A percentile compares a stretch with the other conserved stretches of the same genome.
These are phyloP conservation scores for Shinisaurus crocodilurus DNA, from an alignment of 2,113 vertebrate genomes.

Conservation along the genomic window DNA sequence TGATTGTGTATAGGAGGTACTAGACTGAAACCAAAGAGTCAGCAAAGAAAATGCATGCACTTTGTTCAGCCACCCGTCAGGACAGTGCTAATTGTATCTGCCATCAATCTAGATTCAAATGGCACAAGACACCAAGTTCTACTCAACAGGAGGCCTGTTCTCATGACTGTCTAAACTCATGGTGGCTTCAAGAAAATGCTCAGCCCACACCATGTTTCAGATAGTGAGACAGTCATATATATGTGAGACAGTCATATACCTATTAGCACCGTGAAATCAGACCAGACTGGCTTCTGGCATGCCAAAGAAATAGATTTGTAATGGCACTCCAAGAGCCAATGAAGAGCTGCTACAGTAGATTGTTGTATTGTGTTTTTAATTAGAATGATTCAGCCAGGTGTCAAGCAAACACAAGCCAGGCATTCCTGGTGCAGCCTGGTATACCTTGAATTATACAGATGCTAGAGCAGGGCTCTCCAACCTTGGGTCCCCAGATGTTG, in stretches of 20 bases:
- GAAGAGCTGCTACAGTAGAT: too few relatives aligned
- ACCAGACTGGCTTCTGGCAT: not conserved
- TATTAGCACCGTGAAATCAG: not conserved
- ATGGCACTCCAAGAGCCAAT: not conserved
- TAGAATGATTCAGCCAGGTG: not conserved
- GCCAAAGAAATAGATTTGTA: not conserved
- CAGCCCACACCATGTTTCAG: not conserved
- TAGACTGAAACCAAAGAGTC: not conserved
- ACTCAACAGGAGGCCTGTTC: not conserved
- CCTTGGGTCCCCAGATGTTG: too few relatives aligned
- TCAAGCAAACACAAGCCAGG: not conserved
- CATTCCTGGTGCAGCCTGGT: not conserved
- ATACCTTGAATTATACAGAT: not conserved
- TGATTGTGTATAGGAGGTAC: not conserved
- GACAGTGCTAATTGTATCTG: not conserved
- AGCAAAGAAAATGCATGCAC: not conserved
- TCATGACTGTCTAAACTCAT: not conserved
- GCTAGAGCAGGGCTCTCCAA: too few relatives aligned
- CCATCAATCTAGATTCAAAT: not conserved
- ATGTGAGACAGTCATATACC: too few relatives aligned
- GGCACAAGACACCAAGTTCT: not conserved
- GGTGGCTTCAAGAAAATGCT: not conserved
- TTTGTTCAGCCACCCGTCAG: not conserved
- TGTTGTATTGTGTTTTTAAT: not conserved
- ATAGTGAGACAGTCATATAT: not conserved